Base-by-base conservation (phyloP, 2,113 vertebrate species). In the Uria lomvia region DNA sequence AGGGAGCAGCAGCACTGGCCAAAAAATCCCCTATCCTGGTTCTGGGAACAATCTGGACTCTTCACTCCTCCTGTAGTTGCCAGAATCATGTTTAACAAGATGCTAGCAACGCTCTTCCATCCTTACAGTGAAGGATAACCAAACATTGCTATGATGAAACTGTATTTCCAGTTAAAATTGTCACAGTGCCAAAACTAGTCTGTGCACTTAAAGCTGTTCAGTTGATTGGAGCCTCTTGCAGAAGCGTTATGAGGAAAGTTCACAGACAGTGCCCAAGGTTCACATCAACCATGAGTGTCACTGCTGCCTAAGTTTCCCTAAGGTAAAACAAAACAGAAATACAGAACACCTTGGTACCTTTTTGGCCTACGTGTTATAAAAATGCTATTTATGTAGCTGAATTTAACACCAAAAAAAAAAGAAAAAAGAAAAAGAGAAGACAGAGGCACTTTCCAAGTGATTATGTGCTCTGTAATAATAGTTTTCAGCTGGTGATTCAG, bases 401-500 rank as follows among this genome's bases (percentile, higher is more conserved):
- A 84, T 58, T 62, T 71, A 91, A 87, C 2, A 8, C 12, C 15
- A 45, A 29, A n/a, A 34, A 56, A 32, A 22, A 56, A 56, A 32
- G 8, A 32, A 18, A 24, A 24, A 50, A 24, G 24, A 50, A 50
- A 53, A 20, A 26, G 2, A n/a, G 3, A 87, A 59, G n/a, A 50
- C 17, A 78, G 45, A 89, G 12, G 49, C 53, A n/a, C 30, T 90
- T 96, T 94, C 62, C 45, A 73, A 96, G 81, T 52, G 70, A 92
- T 93, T 88, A 88, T 72, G 56, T 90, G 66, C 56, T 92, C 56
- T 47, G 70, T 52, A 76, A 56, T 88, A 85, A 92, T 29, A 82
- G 74, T 86, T 93, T 96, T 93, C 85, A 60, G 66, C 73, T 94
- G 88, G 40, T 97, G 81, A 97, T 90, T 93, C 90, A 94, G 73